phyloP scores from a whole-genome alignment of 92 coral and sea anemone genomes.

The Umimayanthus chanpuru region DNA sequence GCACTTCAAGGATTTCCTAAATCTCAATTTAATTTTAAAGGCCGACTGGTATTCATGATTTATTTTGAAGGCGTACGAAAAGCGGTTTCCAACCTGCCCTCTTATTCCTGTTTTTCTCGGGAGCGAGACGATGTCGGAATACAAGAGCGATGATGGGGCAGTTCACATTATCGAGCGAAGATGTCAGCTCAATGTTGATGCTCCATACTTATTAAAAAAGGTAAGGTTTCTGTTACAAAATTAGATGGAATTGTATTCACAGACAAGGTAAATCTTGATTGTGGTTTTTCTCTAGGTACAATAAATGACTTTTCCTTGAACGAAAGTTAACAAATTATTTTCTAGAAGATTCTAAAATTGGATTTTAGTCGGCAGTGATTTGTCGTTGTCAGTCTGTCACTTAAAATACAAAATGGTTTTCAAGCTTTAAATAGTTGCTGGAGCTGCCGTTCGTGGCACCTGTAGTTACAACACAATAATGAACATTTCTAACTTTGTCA shows the following conservation, averaged over 20 bases:
- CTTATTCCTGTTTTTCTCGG: constrained; percentile 97
- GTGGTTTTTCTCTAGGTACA: constrained; percentile 4
- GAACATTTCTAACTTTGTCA: background rate
- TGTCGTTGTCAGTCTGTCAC: background rate
- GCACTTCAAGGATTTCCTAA: background rate
- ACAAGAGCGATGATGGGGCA: constrained; percentile 97
- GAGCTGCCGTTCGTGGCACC: background rate
- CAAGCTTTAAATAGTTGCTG: background rate
- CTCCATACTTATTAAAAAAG: constrained; percentile 94
- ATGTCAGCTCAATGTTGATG: constrained; percentile 93
- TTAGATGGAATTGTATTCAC: background rate
- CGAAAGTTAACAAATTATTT: background rate
- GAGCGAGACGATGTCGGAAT: constrained; percentile 89
- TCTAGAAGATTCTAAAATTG: background rate
- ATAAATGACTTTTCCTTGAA: background rate
- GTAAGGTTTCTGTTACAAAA: constrained; percentile 45
- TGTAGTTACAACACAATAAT: background rate
- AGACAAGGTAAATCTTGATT: background rate
- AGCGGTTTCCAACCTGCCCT: constrained; percentile 96
- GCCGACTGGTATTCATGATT: background rate
- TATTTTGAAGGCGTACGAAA: constrained; percentile 85
- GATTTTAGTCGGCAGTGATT: constrained; percentile 4
- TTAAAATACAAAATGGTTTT: background rate
- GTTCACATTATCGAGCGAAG: constrained; percentile 83
- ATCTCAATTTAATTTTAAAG: background rate